These are phyloP conservation scores for Drosophila bifasciata DNA, from an alignment of 1,140 invertebrate species.

Conservation along the genomic window DNA sequence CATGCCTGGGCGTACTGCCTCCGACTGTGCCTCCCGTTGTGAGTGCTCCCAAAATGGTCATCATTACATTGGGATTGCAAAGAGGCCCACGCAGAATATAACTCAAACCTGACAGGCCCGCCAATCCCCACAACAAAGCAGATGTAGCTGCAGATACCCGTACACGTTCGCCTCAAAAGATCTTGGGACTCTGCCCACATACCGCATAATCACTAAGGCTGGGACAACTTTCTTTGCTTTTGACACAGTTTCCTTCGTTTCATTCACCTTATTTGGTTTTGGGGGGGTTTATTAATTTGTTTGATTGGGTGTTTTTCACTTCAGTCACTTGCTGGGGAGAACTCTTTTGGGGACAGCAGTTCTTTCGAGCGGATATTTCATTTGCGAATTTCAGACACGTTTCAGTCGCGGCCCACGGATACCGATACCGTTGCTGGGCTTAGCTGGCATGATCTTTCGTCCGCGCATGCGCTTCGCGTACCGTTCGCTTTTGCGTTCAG, in stretches of 20 bases:
- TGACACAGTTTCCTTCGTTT: constrained; percentile 66
- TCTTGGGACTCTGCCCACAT: constrained; percentile 38
- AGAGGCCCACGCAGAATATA: constrained; percentile 47
- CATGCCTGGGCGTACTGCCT: constrained; percentile 58
- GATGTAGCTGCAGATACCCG: constrained; percentile 17
- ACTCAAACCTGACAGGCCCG: constrained; percentile 43
- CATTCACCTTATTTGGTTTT: constrained; percentile 67
- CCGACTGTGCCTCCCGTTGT: constrained; percentile 5
- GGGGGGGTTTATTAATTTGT: constrained; percentile 23
- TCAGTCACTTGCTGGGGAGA: constrained; percentile 34
- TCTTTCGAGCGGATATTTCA: constrained; percentile 19
- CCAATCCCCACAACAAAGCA: constrained; percentile 14
- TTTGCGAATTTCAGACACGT: constrained; percentile 70
- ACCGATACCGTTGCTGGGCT: constrained; percentile 33
- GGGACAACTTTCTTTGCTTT: constrained; percentile 62
- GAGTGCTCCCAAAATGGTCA: constrained; percentile 53
- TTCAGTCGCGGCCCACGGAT: constrained; percentile 52
- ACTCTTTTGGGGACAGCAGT: constrained; percentile 23
- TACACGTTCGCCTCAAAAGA: constrained; percentile 14
- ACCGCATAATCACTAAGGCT: not conserved
- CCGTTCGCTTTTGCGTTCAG: constrained; percentile 47
- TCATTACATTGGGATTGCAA: constrained; percentile 59
- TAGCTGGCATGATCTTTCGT: constrained; percentile 30
- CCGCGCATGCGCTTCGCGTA: constrained; percentile 62
- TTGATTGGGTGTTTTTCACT: constrained; percentile 34